Evolutionary conservation across 2,888 invertebrate species (phyloP), one percentile per base, ranked within the genome.

Genomic region (Lithophane leautieri): DNA sequence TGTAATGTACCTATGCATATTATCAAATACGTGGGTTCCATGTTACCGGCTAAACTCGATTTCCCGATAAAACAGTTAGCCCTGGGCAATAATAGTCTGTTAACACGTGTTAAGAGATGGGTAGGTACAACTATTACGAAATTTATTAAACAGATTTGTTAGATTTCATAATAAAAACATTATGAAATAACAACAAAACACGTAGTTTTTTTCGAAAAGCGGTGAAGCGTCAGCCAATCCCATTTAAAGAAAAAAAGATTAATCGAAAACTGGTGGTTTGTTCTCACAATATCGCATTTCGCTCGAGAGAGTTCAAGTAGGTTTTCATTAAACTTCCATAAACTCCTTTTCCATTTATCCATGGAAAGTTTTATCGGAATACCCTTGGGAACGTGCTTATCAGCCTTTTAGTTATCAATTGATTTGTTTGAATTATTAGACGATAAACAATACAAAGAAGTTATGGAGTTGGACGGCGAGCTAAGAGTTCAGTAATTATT

Each of bases 351-450:
- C 44, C 42, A 70, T 71, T 66, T 71, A 60, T 67, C 61, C 9
- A 34, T 22, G 58, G 11, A 68, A 73, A 67, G 58, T 67, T 81
- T 78, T 52, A 71, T 34, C 11, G 14, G 14, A 77, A 22, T 40
- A n/a, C 42, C 47, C 42, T 72, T 67, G 62, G 50, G 62, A 63
- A 42, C 12, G 34, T 1, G 56, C 25, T 82, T 73, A 74, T 72
- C 71, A 63, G 73, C 61, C 71, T 71, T 74, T 82, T 71, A 67
- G 62, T 70, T 75, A 40, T 67, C 52, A 69, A 76, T 71, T 62
- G 61, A 76, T 71, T 76, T 60, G 70, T 70, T 76, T 76, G 69
- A 71, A 65, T 79, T 68, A 22, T 42, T 54, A 16, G 40, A 12
- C 25, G 22, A 52, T 42, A 52, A 25, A 66, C 40, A 52, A 67